Base-by-base conservation (phyloP, 2,888 invertebrate genomes). In the Andrena haemorrhoa region DNA sequence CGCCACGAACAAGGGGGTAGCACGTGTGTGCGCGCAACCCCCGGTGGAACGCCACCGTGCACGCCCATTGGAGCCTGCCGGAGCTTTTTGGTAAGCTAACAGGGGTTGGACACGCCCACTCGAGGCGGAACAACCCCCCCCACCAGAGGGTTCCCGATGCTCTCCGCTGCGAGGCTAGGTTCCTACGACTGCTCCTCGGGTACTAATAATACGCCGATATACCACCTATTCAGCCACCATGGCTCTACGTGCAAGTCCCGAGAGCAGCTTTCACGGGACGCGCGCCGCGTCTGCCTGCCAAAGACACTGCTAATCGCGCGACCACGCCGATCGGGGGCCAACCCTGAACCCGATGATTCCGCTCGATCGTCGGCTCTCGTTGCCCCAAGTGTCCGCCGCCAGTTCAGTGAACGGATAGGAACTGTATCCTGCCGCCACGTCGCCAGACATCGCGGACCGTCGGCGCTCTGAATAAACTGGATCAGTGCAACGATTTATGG, bases 141-240 rank as follows among this genome's bases (percentile, higher is more conserved):
- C 83, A 81, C 82, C 73, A 63, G 7, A n/a, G 26, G 66, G 75
- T 2, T 69, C 63, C 16, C 49, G 64, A 58, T 58, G 56, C 83
- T 79, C 80, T 80, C 82, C 86, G 79, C 85, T 80, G 87, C 83
- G 81, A 56, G 26, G 71, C 80, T 79, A 79, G 88, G 86, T 51
- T 83, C 78, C 72, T 75, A 75, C 87, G 79, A 79, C 86, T 83
- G 81, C 80, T 88, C 86, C 85, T 76, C 87, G 87, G 41, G 86
- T 76, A 90, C 91, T 92, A 93, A 93, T 93, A 93, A 92, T 91
- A 92, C 92, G 89, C 85, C 90, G 90, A 91, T 92, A 92, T 91
- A 92, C 89, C 89, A 91, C 91, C 92, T 90, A 92, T 91, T 92
- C 90, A 89, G 92, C 90, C 91, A 92, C 92, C 92, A 92, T 93